Conservation (phyloP, 2,888 invertebrate species). For the Dorcus hopei region DNA sequence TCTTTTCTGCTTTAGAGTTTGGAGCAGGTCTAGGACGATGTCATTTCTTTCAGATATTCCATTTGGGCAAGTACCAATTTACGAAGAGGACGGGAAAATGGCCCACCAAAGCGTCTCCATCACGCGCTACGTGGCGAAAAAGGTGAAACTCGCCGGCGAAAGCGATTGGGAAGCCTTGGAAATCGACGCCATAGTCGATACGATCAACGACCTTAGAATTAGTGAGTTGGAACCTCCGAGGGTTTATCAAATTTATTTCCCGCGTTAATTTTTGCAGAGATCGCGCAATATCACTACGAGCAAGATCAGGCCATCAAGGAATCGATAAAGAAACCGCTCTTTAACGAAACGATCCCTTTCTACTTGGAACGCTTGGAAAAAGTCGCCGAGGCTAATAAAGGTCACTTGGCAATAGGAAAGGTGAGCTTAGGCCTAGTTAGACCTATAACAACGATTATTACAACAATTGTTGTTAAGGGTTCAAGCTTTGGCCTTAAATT, state of each 20-base stretch:
- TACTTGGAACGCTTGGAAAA: slow-evolving; percentile 57
- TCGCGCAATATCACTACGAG: slow-evolving; percentile 56
- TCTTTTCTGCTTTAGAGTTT: too few species aligned
- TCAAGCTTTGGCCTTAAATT: too few species aligned
- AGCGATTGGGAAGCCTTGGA: slow-evolving; percentile 58
- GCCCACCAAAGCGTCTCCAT: slow-evolving; percentile 61
- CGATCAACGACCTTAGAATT: slow-evolving; percentile 57
- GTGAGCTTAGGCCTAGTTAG: too few species aligned
- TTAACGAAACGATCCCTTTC: slow-evolving; percentile 55
- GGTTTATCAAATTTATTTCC: too few species aligned
- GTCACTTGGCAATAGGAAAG: slow-evolving; percentile 54
- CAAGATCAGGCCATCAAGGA: slow-evolving; percentile 52
- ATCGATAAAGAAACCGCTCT: slow-evolving; percentile 48
- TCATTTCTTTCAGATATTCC: slow-evolving; percentile 49
- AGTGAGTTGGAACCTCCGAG: too few species aligned
- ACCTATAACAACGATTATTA: too few species aligned
- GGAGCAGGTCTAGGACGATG: too few species aligned
- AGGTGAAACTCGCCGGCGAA: slow-evolving; percentile 56
- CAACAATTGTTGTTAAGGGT: too few species aligned
- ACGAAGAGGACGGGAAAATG: slow-evolving; percentile 62
- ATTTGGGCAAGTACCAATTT: slow-evolving; percentile 61
- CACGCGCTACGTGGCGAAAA: slow-evolving; percentile 60
- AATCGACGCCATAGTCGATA: slow-evolving; percentile 62
- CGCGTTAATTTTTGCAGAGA: slow-evolving; percentile 39
- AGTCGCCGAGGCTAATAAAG: slow-evolving; percentile 57